Conservation (phyloP, 2,888 invertebrate genomes). For the Drosophila nr. fundita region DNA sequence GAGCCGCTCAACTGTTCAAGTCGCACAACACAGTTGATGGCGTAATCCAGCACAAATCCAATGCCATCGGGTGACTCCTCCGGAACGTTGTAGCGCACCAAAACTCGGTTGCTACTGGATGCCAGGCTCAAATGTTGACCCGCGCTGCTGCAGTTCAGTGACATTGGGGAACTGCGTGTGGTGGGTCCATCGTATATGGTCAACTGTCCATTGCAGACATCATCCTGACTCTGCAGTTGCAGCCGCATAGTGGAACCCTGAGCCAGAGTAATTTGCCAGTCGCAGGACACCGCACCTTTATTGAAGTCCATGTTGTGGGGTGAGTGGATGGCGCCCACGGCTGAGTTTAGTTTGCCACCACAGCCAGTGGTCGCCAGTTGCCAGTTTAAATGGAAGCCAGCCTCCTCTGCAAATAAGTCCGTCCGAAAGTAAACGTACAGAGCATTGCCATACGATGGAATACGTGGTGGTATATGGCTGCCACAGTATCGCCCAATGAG, state of each 20-base stretch:
- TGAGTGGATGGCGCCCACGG: slow-evolving; percentile 91
- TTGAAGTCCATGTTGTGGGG: slow-evolving; percentile 91
- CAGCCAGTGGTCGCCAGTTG: slow-evolving; percentile 90
- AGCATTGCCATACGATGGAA: slow-evolving; percentile 91
- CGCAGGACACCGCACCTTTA: slow-evolving; percentile 89
- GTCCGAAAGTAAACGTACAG: slow-evolving; percentile 91
- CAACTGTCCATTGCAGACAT: slow-evolving; percentile 86
- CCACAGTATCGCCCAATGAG: slow-evolving; percentile 93
- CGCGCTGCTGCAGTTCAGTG: slow-evolving; percentile 57
- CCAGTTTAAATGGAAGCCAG: slow-evolving; percentile 91
- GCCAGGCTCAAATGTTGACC: slow-evolving; percentile 24
- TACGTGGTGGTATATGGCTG: slow-evolving; percentile 86
- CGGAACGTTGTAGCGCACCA: slow-evolving; percentile 73
- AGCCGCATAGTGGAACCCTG: slow-evolving; percentile 88
- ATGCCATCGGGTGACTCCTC: slow-evolving; percentile 46
- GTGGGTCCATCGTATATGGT: slow-evolving; percentile 78
- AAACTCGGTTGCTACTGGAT: slow-evolving; percentile 73
- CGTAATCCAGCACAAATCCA: slow-evolving; percentile 76
- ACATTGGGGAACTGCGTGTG: slow-evolving; percentile 50
- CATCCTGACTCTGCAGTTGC: slow-evolving; percentile 87
- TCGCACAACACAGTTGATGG: slow-evolving; percentile 67
- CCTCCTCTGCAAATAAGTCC: slow-evolving; percentile 87
- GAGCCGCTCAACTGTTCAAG: slow-evolving; percentile 87
- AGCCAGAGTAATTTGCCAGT: slow-evolving; percentile 91
- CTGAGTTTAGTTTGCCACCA: slow-evolving; percentile 91